Percentiles rank a stretch among this genome's conserved stretches.
These are phyloP conservation scores for Pentalonia nigronervosa DNA, from an alignment of 1,140 invertebrate species.

Conservation along the genomic window DNA sequence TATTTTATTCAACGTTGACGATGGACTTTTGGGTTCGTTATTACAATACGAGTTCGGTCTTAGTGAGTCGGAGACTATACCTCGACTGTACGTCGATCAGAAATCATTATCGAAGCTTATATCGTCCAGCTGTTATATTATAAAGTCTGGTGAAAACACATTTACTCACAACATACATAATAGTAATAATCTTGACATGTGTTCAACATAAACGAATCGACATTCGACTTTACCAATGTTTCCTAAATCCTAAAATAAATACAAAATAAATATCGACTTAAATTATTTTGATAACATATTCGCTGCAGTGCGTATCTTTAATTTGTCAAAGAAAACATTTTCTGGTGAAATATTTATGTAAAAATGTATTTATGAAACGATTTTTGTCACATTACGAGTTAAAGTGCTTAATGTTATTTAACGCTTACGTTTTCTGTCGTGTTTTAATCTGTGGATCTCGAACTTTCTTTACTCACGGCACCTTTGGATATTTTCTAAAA, in stretches of 20 bases:
- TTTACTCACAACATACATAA: background rate
- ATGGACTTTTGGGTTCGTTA: background rate
- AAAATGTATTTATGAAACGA: background rate
- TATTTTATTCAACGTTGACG: too few relatives aligned
- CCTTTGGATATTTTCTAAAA: background rate
- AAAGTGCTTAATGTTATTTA: background rate
- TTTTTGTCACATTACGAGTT: background rate
- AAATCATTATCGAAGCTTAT: background rate
- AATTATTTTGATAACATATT: background rate
- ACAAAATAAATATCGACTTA: slow-evolving; percentile 22
- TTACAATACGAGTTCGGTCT: background rate
- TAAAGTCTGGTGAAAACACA: background rate
- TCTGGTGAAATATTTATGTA: background rate
- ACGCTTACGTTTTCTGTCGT: background rate
- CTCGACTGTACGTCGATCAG: background rate
- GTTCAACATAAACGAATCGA: background rate
- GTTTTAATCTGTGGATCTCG: background rate
- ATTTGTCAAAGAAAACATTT: slow-evolving; percentile 20
- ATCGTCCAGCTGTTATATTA: background rate
- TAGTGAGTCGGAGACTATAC: background rate
- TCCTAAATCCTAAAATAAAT: background rate
- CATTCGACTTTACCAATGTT: background rate
- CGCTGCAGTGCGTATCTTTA: background rate
- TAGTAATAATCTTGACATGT: background rate
- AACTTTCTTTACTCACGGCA: background rate